Percentiles rank a stretch among this genome's conserved stretches.
phyloP scores from a whole-genome alignment of 2,888 invertebrate species.

The Drosophila melanosoma region DNA sequence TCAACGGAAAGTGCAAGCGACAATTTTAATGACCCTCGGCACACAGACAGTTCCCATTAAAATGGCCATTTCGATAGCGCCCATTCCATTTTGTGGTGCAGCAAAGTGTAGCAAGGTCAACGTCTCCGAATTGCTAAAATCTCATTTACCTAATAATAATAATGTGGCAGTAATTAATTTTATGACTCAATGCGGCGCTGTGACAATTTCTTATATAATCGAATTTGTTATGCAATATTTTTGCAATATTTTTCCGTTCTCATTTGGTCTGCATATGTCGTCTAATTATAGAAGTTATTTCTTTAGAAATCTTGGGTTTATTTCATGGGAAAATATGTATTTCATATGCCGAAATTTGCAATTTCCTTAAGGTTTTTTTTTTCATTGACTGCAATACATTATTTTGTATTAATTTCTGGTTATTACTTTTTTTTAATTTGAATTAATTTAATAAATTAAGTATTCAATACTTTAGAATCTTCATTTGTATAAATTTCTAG shows the following conservation, averaged over 20 bases:
- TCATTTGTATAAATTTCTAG: not conserved
- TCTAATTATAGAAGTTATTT: not conserved
- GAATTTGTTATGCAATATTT: conserved; percentile 40
- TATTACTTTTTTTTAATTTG: too few relatives aligned
- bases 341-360: conserved; percentile 22
- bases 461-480: too few relatives aligned
- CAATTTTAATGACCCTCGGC: conserved; percentile 39
- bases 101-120: conserved; percentile 74
- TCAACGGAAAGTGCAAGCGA: conserved; percentile 71
- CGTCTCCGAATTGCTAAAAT: conserved; percentile 6
- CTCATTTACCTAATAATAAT: conserved; percentile 33
- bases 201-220: conserved; percentile 34
- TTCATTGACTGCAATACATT: not conserved
- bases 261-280: conserved; percentile 56
- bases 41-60: conserved; percentile 16
- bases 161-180: conserved; percentile 67
- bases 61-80: conserved; percentile 1
- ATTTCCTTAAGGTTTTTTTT: not conserved
- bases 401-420: too few relatives aligned
- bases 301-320: conserved; percentile 20
- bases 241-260: conserved; percentile 8
- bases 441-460: too few relatives aligned
- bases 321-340: conserved; percentile 33
- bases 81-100: conserved; percentile 50
- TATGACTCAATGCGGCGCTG: conserved; percentile 54